These are phyloP conservation scores for Aleiodes sp. DNA, from an alignment of 1,140 invertebrate species.

Conservation along the genomic window DNA sequence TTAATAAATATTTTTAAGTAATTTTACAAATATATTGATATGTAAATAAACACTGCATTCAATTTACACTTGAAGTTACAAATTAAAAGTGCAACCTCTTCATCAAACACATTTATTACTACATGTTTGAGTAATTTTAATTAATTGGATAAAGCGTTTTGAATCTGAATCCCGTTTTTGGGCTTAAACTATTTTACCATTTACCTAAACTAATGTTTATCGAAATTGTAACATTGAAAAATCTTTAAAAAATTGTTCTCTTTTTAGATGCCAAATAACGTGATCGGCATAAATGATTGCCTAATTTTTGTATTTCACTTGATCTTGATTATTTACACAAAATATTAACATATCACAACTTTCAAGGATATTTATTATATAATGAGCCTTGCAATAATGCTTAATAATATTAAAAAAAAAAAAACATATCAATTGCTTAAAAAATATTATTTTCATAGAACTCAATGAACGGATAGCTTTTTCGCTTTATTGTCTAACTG, in stretches of 20 bases:
- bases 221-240: not conserved
- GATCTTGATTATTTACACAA: not conserved
- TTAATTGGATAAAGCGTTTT: not conserved
- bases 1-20: not conserved
- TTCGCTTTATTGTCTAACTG: constrained; percentile 18
- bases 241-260: not conserved
- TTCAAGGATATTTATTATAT: not conserved
- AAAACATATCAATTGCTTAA: not conserved
- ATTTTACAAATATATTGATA: not conserved
- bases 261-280: not conserved
- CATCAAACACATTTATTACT: not conserved
- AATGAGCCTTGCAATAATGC: not conserved
- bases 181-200: constrained; percentile 1
- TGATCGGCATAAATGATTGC: no score
- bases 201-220: not conserved
- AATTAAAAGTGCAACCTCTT: not conserved
- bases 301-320: not conserved
- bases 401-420: not conserved
- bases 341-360: constrained; percentile 22
- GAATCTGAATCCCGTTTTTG: not conserved
- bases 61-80: not conserved
- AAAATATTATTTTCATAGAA: constrained; percentile 1
- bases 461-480: not conserved
- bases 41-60: not conserved
- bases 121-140: no score